Base-by-base conservation (phyloP, 2,113 vertebrate genomes). In the Drymodes brunneopygia region DNA sequence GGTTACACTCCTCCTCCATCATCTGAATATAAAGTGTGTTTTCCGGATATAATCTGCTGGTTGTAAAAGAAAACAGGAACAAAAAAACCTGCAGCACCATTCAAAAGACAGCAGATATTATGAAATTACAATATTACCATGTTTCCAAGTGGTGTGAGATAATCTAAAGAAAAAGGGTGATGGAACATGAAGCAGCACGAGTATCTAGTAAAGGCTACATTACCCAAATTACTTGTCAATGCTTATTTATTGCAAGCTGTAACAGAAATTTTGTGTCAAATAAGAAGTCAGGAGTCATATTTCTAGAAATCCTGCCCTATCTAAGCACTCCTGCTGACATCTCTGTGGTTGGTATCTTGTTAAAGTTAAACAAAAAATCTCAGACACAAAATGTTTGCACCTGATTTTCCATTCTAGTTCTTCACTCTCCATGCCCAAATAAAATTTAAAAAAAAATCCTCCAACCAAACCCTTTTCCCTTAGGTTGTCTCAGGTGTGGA, bases 1-100 rank as follows among this genome's bases (percentile, higher is more conserved):
- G 40, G 42, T 79, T 92, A 50, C 72, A 84, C 56, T 90, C 51
- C 48, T 89, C 42, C 44, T 86, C 71, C 8, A 15, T 78, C 92
- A 94, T 90, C 92, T 81, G 88, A 90, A 78, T 56, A 88, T 74
- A 82, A 78, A 94, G 58, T 79, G 65, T 57, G 38, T 81, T 93
- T 96, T 94, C 92, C 56, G 60, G 71, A 88, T 84, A 60, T 86
- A 92, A 93, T 84, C 74, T 88, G 35, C n/a, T 75, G 24, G 38
- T 82, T 87, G 67, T 90, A 90, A 96, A 81, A 84, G 85, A 85
- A 35, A 73, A 88, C 14, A 75, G 48, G 44, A 83, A 70, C 17
- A 60, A 85, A 88, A 81, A 72, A 54, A 5, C 12, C 12, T 67
- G 60, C 64, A 61, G 35, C 31, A 40, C 15, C 33, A 81, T 90